Evolutionary conservation across 1,140 invertebrate genomes (phyloP).

Genomic region (Doryteuthis pealeii): DNA sequence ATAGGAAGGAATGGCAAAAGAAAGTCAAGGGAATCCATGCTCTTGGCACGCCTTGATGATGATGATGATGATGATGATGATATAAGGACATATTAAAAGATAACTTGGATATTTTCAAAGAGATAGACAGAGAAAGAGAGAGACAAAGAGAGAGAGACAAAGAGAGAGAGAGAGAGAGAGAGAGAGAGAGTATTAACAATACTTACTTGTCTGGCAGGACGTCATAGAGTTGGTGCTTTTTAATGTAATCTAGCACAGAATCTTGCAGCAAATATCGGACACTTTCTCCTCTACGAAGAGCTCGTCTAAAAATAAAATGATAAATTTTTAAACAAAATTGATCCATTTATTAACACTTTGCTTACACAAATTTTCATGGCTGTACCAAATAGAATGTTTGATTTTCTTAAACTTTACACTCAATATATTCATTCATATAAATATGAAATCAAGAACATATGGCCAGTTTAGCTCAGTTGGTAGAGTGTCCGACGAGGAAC

Average conservation of each 20-base stretch:
- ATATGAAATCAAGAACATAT: too few species aligned
- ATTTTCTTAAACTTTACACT: too few species aligned
- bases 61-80: background rate
- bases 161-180: background rate
- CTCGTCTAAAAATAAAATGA: constrained; percentile 59
- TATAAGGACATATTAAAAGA: background rate
- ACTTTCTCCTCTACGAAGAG: constrained; percentile 79
- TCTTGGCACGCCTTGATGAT: too few species aligned
- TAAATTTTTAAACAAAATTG: too few species aligned
- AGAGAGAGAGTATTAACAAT: background rate
- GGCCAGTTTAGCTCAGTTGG: too few species aligned
- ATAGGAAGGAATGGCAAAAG: too few species aligned
- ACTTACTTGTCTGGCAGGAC: constrained; percentile 45
- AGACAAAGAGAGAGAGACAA: constrained; percentile 8
- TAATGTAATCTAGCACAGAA: constrained; percentile 82
- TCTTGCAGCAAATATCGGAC: constrained; percentile 88
- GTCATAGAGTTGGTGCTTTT: constrained; percentile 73
- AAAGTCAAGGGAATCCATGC: too few species aligned
- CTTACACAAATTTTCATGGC: too few species aligned
- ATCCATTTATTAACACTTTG: too few species aligned
- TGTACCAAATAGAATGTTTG: too few species aligned
- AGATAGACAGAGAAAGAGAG: background rate
- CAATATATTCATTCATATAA: too few species aligned
- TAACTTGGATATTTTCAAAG: background rate
- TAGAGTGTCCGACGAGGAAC: too few species aligned